A percentile compares a stretch with the other conserved stretches of the same genome.
Conservation (phyloP, 2,113 vertebrate species). For the Euleptes europaea region DNA sequence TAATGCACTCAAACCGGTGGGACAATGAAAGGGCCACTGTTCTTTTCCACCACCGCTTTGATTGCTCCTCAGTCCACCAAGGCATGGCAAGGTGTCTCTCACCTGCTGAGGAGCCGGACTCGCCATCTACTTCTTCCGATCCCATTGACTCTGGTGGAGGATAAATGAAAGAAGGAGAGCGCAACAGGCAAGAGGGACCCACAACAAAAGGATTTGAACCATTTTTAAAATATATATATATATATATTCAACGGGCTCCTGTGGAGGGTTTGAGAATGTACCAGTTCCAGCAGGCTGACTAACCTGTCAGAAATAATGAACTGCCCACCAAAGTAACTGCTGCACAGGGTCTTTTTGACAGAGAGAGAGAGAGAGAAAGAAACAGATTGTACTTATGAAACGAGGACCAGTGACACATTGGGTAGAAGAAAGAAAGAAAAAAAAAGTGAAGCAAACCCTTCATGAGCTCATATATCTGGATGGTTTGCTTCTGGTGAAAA, state of each 20-base stretch:
- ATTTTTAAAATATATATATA: slow-evolving; percentile 23
- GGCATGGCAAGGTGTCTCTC: not conserved
- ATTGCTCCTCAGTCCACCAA: not conserved
- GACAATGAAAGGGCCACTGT: not conserved
- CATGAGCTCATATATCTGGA: not conserved
- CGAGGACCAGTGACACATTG: not conserved
- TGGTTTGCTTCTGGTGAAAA: slow-evolving; percentile 7
- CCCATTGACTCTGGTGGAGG: not conserved
- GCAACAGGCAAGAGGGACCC: slow-evolving; percentile 17
- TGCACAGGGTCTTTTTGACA: not conserved
- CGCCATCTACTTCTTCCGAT: not conserved
- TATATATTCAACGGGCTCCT: slow-evolving; percentile 6
- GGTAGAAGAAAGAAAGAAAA: not conserved
- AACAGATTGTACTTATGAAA: slow-evolving; percentile 26
- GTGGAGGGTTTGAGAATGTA: slow-evolving; percentile 22
- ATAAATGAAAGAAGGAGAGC: slow-evolving; percentile 22
- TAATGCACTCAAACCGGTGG: not conserved
- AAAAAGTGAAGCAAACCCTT: not conserved
- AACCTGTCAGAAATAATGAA: slow-evolving; percentile 46
- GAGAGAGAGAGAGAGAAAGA: not conserved
- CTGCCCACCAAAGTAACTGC: slow-evolving; percentile 20
- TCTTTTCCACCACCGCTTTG: not conserved
- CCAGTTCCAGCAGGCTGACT: slow-evolving; percentile 37
- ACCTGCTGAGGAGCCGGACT: not conserved
- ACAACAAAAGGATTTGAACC: slow-evolving; percentile 37